These are phyloP conservation scores for Serripes groenlandicus DNA, from an alignment of 2,888 invertebrate genomes.

Conservation along the genomic window DNA sequence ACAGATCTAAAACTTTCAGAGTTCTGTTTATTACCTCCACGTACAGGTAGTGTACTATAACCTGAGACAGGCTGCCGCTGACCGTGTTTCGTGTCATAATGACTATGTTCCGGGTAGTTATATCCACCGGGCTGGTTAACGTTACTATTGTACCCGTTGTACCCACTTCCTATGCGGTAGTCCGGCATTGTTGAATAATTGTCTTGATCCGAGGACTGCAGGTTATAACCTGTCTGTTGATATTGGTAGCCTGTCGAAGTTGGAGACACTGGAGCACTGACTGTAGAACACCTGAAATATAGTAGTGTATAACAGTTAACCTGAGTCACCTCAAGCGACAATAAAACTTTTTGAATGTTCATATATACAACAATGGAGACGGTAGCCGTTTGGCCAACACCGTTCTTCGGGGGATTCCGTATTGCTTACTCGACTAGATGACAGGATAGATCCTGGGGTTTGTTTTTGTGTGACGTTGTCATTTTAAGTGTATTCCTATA, in stretches of 20 bases:
- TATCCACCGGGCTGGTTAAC: slow-evolving; percentile 46
- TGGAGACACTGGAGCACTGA: slow-evolving; percentile 68
- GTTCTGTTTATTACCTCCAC: slow-evolving; percentile 56
- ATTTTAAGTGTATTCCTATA: no score
- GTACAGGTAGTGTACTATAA: slow-evolving; percentile 61
- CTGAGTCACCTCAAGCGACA: no score
- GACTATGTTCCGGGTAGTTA: slow-evolving; percentile 52
- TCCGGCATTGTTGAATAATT: slow-evolving; percentile 56
- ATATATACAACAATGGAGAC: no score
- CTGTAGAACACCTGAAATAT: slow-evolving; percentile 60
- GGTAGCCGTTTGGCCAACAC: no score
- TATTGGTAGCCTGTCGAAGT: slow-evolving; percentile 31
- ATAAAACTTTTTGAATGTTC: no score
- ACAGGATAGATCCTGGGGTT: no score
- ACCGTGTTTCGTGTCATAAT: slow-evolving; percentile 58
- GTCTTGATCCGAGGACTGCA: slow-evolving; percentile 51
- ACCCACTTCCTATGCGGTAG: slow-evolving; percentile 62
- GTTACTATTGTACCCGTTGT: slow-evolving; percentile 32
- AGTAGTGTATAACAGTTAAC: background rate
- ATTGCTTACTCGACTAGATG: no score
- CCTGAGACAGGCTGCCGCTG: slow-evolving; percentile 61
- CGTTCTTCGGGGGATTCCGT: no score
- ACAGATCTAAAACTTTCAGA: slow-evolving; percentile 65
- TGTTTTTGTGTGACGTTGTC: no score
- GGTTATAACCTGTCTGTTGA: slow-evolving; percentile 32